A percentile compares a stretch with the other conserved stretches of the same genome.
Conservation (phyloP, 2,113 vertebrate genomes). For the Meles meles region DNA sequence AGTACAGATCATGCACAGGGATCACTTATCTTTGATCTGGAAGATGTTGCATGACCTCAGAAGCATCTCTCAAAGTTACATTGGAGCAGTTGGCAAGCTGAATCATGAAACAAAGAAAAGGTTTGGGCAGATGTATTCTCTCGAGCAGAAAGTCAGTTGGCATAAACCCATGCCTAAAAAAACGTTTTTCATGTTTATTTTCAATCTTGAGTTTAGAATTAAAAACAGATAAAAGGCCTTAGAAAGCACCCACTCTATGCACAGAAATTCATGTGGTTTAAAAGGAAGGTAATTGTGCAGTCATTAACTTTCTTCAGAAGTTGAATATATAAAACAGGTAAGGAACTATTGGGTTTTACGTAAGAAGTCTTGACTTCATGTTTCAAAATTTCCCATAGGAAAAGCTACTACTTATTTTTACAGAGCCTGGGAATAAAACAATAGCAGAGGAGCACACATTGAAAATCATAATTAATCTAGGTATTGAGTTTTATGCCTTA, state of each 20-base stretch:
- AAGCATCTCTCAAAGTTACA: neutral
- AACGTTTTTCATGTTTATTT: neutral
- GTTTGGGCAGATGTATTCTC: neutral
- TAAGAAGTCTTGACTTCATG: neutral
- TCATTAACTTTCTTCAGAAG: neutral
- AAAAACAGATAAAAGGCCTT: neutral
- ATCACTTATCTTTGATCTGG: neutral
- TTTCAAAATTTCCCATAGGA: neutral
- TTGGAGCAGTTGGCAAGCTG: neutral
- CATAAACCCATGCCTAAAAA: neutral
- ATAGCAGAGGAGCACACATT: neutral
- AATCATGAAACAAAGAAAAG: neutral
- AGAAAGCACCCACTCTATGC: neutral
- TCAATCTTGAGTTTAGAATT: constrained; percentile 11
- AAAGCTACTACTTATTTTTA: neutral
- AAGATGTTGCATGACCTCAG: neutral
- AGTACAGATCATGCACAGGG: no score
- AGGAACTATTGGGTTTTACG: neutral
- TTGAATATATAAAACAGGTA: neutral
- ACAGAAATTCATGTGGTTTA: neutral
- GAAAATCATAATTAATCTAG: neutral
- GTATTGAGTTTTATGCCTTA: neutral
- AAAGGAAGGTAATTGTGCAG: neutral
- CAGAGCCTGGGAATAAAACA: neutral
- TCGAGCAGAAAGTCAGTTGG: neutral